These are phyloP conservation scores for Calephelis virginiensis DNA, from an alignment of 1,140 invertebrate genomes.

Conservation along the genomic window DNA sequence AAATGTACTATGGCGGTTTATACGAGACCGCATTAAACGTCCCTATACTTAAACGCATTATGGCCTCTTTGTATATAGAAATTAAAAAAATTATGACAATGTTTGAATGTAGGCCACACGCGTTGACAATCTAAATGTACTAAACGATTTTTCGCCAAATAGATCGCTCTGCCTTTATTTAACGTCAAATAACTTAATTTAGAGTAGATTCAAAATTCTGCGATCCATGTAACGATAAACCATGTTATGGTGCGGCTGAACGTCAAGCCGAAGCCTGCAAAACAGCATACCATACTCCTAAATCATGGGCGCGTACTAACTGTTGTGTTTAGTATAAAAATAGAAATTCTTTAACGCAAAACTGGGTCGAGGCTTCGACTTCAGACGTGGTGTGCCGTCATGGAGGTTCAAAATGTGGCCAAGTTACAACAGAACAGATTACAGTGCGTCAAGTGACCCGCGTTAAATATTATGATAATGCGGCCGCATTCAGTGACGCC, in stretches of 20 bases:
- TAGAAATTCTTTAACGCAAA: conserved; percentile 39
- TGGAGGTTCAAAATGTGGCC: conserved; percentile 47
- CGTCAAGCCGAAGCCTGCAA: conserved; percentile 38
- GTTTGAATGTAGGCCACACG: conserved; percentile 39
- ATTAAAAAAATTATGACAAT: conserved; percentile 27
- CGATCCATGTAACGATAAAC: conserved; percentile 40
- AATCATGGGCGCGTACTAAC: conserved; percentile 7
- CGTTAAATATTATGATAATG: conserved; percentile 18
- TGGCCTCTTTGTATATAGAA: conserved; percentile 27
- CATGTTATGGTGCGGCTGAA: conserved; percentile 29
- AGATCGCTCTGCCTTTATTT: conserved; percentile 25
- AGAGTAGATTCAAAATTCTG: conserved; percentile 19
- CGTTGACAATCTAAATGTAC: conserved; percentile 40
- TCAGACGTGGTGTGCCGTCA: conserved; percentile 38
- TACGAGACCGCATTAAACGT: conserved; percentile 1
- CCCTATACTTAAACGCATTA: conserved; percentile 28
- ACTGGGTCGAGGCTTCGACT: conserved; percentile 38
- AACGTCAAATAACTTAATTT: conserved; percentile 17
- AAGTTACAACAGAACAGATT: conserved; percentile 22
- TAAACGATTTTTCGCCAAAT: conserved; percentile 40
- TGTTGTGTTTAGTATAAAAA: conserved; percentile 40
- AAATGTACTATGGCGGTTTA: neutral
- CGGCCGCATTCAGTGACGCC: conserved; percentile 26
- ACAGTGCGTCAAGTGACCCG: conserved; percentile 17
- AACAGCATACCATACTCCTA: conserved; percentile 7